Evolutionary conservation across 2,797 vertebrate species (phyloP).

Genomic region (Meriones psammophilus): DNA sequence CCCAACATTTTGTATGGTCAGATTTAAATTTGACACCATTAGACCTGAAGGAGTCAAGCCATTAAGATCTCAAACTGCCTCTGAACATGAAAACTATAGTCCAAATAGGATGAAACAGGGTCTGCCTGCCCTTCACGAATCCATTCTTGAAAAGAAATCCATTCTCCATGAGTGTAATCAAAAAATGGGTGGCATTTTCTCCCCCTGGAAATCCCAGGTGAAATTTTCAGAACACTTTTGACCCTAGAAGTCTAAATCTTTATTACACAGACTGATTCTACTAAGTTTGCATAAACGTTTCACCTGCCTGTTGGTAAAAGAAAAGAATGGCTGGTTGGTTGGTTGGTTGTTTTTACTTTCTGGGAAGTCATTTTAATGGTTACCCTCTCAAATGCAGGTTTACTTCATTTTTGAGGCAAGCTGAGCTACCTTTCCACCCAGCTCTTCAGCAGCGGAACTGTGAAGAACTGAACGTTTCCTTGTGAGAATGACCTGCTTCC

Average conservation of each 20-base stretch:
- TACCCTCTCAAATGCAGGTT: neutral
- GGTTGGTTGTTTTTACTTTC: neutral
- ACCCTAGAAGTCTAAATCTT: conserved; percentile 39
- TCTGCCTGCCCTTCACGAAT: conserved; percentile 45
- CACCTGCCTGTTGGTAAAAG: neutral
- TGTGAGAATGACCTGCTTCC: neutral
- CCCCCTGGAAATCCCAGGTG: conserved; percentile 14
- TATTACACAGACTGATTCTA: neutral
- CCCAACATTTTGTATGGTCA: conserved; percentile 76
- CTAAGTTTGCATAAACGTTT: neutral
- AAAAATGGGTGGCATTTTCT: neutral
- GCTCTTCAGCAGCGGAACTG: neutral
- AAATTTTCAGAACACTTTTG: conserved; percentile 30
- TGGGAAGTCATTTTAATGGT: neutral
- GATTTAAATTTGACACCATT: conserved; percentile 83
- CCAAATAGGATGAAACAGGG: conserved; percentile 48
- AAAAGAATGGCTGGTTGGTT: neutral
- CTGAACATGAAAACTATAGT: conserved; percentile 63
- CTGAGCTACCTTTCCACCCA: neutral
- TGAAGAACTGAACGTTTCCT: neutral
- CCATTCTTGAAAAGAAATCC: conserved; percentile 68
- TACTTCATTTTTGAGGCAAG: conserved; percentile 18
- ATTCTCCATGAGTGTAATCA: neutral
- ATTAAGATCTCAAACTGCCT: conserved; percentile 77
- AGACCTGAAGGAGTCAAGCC: conserved; percentile 71